Evolutionary conservation across 2,888 invertebrate species (phyloP).

Genomic region (Drosophila mayaguana): DNA sequence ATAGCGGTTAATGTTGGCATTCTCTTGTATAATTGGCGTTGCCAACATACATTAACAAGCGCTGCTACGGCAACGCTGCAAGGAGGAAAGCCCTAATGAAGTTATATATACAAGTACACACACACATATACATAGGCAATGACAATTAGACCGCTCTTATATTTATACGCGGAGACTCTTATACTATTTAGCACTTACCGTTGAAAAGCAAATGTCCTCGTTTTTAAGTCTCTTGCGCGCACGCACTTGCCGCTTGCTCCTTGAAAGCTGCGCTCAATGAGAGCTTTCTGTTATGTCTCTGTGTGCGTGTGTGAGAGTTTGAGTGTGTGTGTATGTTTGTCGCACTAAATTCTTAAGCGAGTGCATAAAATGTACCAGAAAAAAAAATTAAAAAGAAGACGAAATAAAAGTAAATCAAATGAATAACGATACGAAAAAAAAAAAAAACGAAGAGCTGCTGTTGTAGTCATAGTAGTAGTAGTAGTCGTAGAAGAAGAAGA

Average conservation of each 20-base stretch:
- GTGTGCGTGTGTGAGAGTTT: background rate
- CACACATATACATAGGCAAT: background rate
- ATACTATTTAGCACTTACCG: conserved; percentile 48
- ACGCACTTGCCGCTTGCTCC: conserved; percentile 33
- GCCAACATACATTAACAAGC: conserved; percentile 1
- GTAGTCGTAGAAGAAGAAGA: conserved; percentile 12
- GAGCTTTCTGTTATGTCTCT: conserved; percentile 30
- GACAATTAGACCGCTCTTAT: background rate
- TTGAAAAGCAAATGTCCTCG: conserved; percentile 52
- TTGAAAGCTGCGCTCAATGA: conserved; percentile 37
- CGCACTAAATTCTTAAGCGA: conserved; percentile 41
- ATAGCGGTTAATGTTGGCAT: conserved; percentile 4
- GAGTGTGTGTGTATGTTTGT: conserved; percentile 10
- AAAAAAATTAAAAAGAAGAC: conserved; percentile 25
- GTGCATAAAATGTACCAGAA: conserved; percentile 43
- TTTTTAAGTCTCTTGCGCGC: conserved; percentile 29
- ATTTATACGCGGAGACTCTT: background rate
- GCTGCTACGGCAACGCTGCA: background rate
- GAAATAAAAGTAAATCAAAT: conserved; percentile 34
- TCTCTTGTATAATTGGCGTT: background rate
- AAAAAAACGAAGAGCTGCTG: conserved; percentile 4
- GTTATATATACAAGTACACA: background rate
- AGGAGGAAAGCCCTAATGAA: background rate
- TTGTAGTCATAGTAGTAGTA: conserved; percentile 1
- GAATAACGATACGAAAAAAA: conserved; percentile 30